Base-by-base conservation (phyloP, 2,888 invertebrate species). In the Aleiodes leptofemur region DNA sequence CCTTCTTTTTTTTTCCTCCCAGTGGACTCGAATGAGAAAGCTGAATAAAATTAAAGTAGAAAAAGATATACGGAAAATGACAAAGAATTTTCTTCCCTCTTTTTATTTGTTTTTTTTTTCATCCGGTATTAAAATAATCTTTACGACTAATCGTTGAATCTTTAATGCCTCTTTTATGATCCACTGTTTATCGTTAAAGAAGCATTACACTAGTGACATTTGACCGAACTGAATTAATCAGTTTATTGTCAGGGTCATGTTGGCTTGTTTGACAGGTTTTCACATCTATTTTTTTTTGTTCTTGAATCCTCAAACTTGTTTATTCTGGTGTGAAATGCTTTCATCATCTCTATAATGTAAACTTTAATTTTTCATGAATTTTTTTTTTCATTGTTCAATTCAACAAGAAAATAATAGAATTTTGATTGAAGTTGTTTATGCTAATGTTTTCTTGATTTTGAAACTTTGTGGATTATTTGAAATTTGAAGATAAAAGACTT, bases 401-500 rank as follows among this genome's bases (percentile, higher is more conserved):
- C 34, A 34, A 34, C 6, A 34, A 7, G 43, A 43, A 43, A 43
- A 43, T 9, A 43, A 43, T 43, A 34, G 34, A 34, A 34, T 34
- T 34, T 43, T 43, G 43, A 43, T 43, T 43, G 43, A 43, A 43
- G 43, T 43, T 43, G 43, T 43, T 43, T 8, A 43, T 43, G 43
- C 11, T 43, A 43, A 43, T 43, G 43, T 43, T 8, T 43, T 43
- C 43, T 43, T 43, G 43, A 43, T 43, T 43, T 43, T 43, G 43
- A 43, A 43, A 43, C 43, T 43, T 43, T 43, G 38, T 38, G 43
- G 43, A 43, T 43, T 43, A 43, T 43, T 43, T 43, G 43, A 43
- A 43, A 43, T 43, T 43, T 34, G 9, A 43, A 43, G 66, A 66
- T 73, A 56, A 66, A 73, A 55, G 55, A 66, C 56, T 9, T 56